Conservation (phyloP, 2,797 vertebrate species). For the Pogoniulus pusillus region DNA sequence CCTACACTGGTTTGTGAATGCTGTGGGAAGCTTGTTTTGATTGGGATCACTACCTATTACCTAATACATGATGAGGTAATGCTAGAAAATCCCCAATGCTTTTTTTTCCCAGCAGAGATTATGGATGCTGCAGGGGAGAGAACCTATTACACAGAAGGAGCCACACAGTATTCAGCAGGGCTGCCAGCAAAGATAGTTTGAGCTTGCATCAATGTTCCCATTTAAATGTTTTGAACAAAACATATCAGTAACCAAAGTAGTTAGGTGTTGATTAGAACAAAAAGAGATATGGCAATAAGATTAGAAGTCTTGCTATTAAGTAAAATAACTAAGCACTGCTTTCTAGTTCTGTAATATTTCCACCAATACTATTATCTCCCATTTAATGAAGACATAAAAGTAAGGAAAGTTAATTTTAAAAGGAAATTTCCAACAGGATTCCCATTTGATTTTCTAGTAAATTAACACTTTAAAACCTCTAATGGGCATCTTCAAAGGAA, state of each 20-base stretch:
- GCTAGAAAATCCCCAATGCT: background rate
- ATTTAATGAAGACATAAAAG: constrained; percentile 73
- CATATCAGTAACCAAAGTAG: constrained; percentile 7
- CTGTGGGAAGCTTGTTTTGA: background rate
- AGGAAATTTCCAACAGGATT: constrained; percentile 68
- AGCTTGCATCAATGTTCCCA: background rate
- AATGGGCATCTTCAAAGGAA: constrained; percentile 74
- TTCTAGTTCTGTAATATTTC: constrained; percentile 69
- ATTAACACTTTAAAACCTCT: constrained; percentile 75
- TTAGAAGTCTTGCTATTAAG: constrained; percentile 49
- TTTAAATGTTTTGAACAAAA: constrained; percentile 36
- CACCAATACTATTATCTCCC: constrained; percentile 58
- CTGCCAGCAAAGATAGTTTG: background rate
- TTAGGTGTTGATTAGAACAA: constrained; percentile 24
- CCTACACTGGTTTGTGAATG: background rate
- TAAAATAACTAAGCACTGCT: constrained; percentile 50
- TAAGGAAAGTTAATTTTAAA: constrained; percentile 78
- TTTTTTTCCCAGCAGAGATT: background rate
- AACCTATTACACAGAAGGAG: background rate
- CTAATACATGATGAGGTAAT: constrained; percentile 44
- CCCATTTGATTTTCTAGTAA: constrained; percentile 71
- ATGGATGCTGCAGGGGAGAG: background rate
- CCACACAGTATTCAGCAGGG: background rate
- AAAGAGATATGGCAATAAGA: constrained; percentile 15
- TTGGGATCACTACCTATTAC: background rate